These are phyloP conservation scores for Panurus biarmicus DNA, from an alignment of 2,113 vertebrate species.

Conservation along the genomic window DNA sequence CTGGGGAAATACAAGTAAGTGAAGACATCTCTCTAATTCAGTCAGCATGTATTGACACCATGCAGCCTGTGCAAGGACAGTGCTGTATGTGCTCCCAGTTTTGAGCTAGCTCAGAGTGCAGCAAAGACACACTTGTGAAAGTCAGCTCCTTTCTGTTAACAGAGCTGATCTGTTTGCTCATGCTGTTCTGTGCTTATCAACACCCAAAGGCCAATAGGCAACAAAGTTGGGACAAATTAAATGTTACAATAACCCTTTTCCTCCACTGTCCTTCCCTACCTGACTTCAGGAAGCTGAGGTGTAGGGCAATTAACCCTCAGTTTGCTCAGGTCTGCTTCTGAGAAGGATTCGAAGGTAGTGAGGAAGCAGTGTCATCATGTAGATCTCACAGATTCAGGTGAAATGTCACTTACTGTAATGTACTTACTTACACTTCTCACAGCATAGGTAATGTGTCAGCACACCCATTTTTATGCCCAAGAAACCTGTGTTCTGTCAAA, in stretches of 20 bases:
- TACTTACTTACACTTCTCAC: neutral
- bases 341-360: neutral
- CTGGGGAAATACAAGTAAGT: constrained; percentile 94
- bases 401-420: neutral
- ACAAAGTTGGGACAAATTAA: neutral
- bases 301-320: neutral
- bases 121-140: neutral
- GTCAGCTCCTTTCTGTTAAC: neutral
- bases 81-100: neutral
- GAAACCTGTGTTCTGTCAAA: neutral
- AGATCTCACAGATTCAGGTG: neutral
- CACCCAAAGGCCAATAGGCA: neutral
- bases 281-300: neutral
- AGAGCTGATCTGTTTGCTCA: neutral
- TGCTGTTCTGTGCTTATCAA: neutral
- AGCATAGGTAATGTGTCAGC: neutral
- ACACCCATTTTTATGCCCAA: neutral
- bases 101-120: neutral
- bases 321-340: neutral
- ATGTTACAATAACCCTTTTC: neutral
- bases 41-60: neutral
- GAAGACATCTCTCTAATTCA: neutral
- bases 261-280: neutral
- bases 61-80: neutral
- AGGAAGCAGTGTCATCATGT: neutral